Evolutionary conservation across 2,113 vertebrate genomes (phyloP), one percentile per base, ranked within the genome.

Genomic region (Tympanuchus pallidicinctus): DNA sequence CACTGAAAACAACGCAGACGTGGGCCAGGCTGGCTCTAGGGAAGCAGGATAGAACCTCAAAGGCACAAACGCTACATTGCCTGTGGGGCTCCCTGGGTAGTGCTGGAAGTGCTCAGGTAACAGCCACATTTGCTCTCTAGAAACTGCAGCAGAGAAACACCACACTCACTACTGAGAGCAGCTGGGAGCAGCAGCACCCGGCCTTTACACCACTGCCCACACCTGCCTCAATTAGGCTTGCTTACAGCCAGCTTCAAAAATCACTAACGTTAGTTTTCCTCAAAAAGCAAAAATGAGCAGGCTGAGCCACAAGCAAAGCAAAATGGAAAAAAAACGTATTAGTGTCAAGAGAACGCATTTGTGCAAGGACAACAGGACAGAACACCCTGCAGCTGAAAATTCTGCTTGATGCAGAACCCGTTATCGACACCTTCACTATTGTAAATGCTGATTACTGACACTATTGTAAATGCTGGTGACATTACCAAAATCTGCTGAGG

Each of bases 401-500:
- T 30, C 16, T 20, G 38, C 42, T 43, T 13, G 36, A 1, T 1
- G 1, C 48, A 65, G 48, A 2, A 8, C 28, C 64, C 50, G 61
- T 32, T 43, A 7, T 7, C 40, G 8, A 27, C 17, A 8, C 5
- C 71, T 25, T 14, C 19, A 19, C 45, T n/a, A 0, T 0, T 24
- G 60, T 60, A 32, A 66, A 4, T 0, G 1, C 43, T 11, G 56
- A 38, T 30, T 11, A 4, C 56, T 0, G 0, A 0, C 0, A 11
- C 34, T 38, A 2, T 21, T 1, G 30, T 32, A 32, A 30, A 38
- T 38, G 38, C 48, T 6, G 69, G 75, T 50, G 86, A 45, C 30
- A 8, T 2, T 3, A 14, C 5, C 19, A 75, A 12, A 15, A 5
- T 7, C n/a, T 45, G 65, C 57, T 21, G 59, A 81, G 60, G 40